Conservation (phyloP, 2,888 invertebrate genomes). For the Ormyrus thymus region DNA sequence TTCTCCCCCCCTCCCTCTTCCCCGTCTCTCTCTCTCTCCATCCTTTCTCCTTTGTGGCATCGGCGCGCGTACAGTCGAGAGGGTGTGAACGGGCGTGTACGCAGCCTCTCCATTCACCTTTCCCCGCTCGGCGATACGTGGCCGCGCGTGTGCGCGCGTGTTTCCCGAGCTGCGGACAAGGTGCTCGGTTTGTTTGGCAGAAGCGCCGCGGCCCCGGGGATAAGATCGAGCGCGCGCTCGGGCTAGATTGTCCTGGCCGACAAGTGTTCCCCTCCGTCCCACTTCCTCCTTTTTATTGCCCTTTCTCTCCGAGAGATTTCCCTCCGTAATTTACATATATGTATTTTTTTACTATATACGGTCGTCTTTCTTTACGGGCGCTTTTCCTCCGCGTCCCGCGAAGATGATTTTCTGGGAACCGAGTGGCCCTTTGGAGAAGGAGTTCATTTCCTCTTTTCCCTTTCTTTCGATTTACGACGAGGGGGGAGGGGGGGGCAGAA, state of each 20-base stretch:
- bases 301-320: slow-evolving; percentile 41
- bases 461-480: background rate
- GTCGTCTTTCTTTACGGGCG: slow-evolving; percentile 7
- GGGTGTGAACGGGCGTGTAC: slow-evolving; percentile 38
- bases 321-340: slow-evolving; percentile 41
- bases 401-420: slow-evolving; percentile 39
- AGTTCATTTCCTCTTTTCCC: slow-evolving; percentile 8
- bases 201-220: slow-evolving; percentile 12
- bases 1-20: background rate
- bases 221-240: slow-evolving; percentile 37
- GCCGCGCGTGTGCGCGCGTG: slow-evolving; percentile 24
- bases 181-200: slow-evolving; percentile 42
- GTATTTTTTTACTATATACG: slow-evolving; percentile 1
- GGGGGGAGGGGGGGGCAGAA: background rate
- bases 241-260: slow-evolving; percentile 48
- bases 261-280: slow-evolving; percentile 47
- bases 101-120: slow-evolving; percentile 32
- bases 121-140: slow-evolving; percentile 16
- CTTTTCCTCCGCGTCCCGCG: slow-evolving; percentile 1
- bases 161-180: slow-evolving; percentile 28
- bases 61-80: background rate
- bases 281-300: slow-evolving; percentile 51
- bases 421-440: background rate
- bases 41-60: background rate
- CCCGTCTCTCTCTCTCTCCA: slow-evolving; percentile 1